Percentiles rank a stretch among this genome's conserved stretches.
phyloP scores from a whole-genome alignment of 2,888 invertebrate genomes.

The Alloscopus bannaensis region DNA sequence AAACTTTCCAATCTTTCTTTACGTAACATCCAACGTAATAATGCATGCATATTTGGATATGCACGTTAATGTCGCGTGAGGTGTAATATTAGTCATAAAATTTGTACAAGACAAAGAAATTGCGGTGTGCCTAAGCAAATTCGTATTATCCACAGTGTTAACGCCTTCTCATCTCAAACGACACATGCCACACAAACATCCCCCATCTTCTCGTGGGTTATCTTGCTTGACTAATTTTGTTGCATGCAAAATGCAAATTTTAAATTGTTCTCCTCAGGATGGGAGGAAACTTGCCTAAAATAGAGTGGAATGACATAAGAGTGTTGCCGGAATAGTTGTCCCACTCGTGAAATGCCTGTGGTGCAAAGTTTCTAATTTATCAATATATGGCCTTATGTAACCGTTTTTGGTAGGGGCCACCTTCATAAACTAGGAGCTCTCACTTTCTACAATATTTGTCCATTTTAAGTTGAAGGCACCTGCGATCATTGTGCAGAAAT shows the following conservation, averaged over 20 bases:
- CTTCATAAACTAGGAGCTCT: slow-evolving; percentile 25
- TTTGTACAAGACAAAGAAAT: not conserved
- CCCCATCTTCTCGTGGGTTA: no score
- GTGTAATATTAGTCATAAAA: slow-evolving; percentile 10
- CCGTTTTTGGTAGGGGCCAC: not conserved
- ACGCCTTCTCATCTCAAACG: slow-evolving; percentile 19
- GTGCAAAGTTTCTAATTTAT: slow-evolving; percentile 10
- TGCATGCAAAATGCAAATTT: slow-evolving; percentile 17
- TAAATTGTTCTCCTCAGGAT: no score
- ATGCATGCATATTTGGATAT: not conserved
- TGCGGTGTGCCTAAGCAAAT: not conserved
- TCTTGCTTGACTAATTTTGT: slow-evolving; percentile 23
- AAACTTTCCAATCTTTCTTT: slow-evolving; percentile 48
- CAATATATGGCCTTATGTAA: slow-evolving; percentile 4
- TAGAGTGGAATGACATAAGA: no score
- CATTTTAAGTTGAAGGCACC: slow-evolving; percentile 15
- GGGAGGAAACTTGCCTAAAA: no score
- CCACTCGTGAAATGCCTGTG: no score
- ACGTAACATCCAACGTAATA: no score
- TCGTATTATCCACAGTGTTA: slow-evolving; percentile 1
- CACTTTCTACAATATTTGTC: slow-evolving; percentile 44
- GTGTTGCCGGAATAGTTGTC: no score
- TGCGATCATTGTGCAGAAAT: not conserved
- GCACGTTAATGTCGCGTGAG: not conserved
- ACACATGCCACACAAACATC: no score